These are phyloP conservation scores for Osedax frankpressi DNA, from an alignment of 2,888 invertebrate genomes.

Conservation along the genomic window DNA sequence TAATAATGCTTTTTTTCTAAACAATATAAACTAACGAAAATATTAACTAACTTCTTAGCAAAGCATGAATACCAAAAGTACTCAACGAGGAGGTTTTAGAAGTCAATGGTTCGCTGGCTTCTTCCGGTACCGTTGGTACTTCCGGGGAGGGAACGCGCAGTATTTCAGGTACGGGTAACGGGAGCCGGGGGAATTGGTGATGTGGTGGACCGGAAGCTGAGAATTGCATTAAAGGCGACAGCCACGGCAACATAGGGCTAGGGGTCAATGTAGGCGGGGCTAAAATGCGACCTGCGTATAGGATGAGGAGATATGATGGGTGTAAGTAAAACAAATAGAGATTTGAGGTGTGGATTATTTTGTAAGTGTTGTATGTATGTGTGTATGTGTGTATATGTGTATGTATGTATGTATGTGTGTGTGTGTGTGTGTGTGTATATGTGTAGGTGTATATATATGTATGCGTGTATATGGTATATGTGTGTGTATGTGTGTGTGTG, in stretches of 20 bases:
- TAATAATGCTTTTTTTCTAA: too few relatives aligned
- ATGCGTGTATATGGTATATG: not conserved
- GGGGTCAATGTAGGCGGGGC: too few relatives aligned
- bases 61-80: conserved; percentile 8
- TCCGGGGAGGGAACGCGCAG: not conserved
- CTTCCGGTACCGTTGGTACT: not conserved
- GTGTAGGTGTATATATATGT: not conserved
- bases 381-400: not conserved
- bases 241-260: not conserved
- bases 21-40: too few relatives aligned
- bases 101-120: not conserved
- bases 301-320: too few relatives aligned
- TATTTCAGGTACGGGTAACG: too few relatives aligned
- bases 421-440: not conserved
- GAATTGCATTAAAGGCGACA: not conserved
- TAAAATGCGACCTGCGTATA: too few relatives aligned
- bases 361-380: not conserved
- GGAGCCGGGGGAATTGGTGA: too few relatives aligned
- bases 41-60: conserved; percentile 9
- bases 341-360: too few relatives aligned
- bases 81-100: not conserved
- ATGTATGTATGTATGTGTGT: not conserved
- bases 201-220: not conserved
- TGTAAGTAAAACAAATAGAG: too few relatives aligned
- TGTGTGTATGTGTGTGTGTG: not conserved